Percentiles rank a stretch among this genome's conserved stretches.
Evolutionary conservation across 2,113 vertebrate genomes (phyloP).

Genomic region (rat (Rattus norvegicus)): DNA sequence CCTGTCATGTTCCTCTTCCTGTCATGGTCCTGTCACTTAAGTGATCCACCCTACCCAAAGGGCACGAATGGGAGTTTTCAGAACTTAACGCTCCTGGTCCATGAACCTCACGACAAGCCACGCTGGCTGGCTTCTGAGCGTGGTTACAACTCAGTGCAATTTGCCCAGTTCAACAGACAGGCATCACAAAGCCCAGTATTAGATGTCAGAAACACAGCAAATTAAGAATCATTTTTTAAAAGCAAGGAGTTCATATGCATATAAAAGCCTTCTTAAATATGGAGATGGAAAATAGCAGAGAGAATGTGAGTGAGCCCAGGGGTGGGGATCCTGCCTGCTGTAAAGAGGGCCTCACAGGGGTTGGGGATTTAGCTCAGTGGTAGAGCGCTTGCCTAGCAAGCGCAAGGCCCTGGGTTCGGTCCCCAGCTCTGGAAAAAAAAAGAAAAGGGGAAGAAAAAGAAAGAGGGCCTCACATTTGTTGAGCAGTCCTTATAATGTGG

Average conservation of each 20-base stretch:
- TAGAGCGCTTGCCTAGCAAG: too few relatives aligned
- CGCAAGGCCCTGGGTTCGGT: too few relatives aligned
- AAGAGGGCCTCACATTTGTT: neutral
- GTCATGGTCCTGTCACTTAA: neutral
- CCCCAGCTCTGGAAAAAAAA: too few relatives aligned
- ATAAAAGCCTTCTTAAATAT: constrained; percentile 27
- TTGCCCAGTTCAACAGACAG: neutral
- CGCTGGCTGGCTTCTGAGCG: too few relatives aligned
- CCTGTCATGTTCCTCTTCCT: neutral
- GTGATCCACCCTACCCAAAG: neutral
- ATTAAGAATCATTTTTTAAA: neutral
- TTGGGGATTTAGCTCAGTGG: too few relatives aligned
- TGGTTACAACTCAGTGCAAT: neutral
- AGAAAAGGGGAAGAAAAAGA: too few relatives aligned
- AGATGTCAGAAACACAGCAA: neutral
- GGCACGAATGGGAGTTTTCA: neutral
- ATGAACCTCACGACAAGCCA: neutral
- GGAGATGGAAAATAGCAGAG: neutral
- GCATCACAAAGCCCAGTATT: neutral
- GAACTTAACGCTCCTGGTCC: neutral
- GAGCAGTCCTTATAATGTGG: neutral
- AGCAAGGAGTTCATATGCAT: neutral
- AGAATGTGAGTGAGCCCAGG: neutral
- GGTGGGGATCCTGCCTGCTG: too few relatives aligned
- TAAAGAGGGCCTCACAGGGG: neutral